Evolutionary conservation across 2,113 vertebrate species (phyloP), one percentile per base, ranked within the genome.

Genomic region (Pachyramphus minor): DNA sequence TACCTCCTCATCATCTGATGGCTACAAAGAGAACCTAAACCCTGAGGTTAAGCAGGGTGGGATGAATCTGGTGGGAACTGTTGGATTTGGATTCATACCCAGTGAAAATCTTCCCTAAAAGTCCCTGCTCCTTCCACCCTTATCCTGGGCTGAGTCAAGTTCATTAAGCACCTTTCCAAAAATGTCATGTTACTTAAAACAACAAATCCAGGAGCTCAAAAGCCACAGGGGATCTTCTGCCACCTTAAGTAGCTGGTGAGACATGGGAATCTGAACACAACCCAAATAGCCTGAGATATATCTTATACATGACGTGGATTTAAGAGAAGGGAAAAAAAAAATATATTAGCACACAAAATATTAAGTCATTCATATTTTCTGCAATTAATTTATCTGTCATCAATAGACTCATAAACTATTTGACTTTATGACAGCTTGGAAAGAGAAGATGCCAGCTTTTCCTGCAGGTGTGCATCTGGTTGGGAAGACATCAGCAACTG

Each of bases 321-420:
- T 80, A 84, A 89, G 60, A 84, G 89, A 60, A 59, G 22, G 8
- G 5, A 18, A 76, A 49, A 81, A 49, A 79, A 91, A 95, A 93
- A 97, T 14, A 95, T 97, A 97, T 97, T 97, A 98, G 87, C 95
- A 97, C 95, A 97, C 95, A 97, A 97, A 97, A 98, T 98, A 98
- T 98, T 98, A 98, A 98, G 97, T 98, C 98, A 98, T 98, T 98
- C 93, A 8, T 96, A 97, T 85, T 93, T 96, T 97, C 92, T 95
- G 92, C 97, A 98, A 97, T 98, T 98, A 98, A 98, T 98, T 98
- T 98, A 98, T 98, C 98, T 98, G 97, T 98, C 97, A 97, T 98
- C 97, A 94, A 97, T 96, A 96, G 95, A 75, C 97, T 98, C 96
- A 96, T 97, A 96, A 97, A 97, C 97, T 97, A 96, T 96, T 97